Percentiles rank a stretch among this genome's conserved stretches.
Conservation (phyloP, 1,140 invertebrate genomes). For the Himalopsyche phryganea region DNA sequence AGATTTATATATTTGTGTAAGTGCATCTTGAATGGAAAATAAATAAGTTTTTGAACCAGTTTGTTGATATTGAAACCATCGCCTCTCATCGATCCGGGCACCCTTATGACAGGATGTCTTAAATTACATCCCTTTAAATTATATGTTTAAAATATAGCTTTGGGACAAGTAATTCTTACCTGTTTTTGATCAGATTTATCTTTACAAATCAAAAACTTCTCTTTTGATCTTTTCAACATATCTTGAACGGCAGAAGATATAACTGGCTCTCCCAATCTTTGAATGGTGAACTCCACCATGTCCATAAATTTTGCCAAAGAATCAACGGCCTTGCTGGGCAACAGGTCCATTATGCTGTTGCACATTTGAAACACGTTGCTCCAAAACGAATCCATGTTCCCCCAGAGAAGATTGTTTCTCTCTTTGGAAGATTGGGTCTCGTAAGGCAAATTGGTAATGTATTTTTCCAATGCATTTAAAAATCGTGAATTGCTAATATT, state of each 20-base stretch:
- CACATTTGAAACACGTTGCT: conserved; percentile 40
- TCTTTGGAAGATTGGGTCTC: conserved; percentile 35
- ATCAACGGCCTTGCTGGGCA: conserved; percentile 42
- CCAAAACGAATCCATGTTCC: conserved; percentile 44
- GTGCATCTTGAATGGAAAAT: no score
- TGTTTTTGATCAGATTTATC: conserved; percentile 36
- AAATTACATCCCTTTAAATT: no score
- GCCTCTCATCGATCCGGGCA: no score
- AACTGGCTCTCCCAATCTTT: conserved; percentile 39
- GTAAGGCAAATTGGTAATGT: conserved; percentile 43
- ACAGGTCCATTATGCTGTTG: conserved; percentile 39
- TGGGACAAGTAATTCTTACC: conserved; percentile 20
- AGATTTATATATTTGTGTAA: no score
- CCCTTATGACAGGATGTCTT: no score
- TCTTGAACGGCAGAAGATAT: conserved; percentile 37
- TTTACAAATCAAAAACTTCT: conserved; percentile 36
- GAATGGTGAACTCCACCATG: conserved; percentile 40
- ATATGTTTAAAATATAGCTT: no score
- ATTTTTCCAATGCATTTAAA: conserved; percentile 38
- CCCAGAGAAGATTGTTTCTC: conserved; percentile 45
- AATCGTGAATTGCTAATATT: conserved; percentile 42
- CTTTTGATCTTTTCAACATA: conserved; percentile 35
- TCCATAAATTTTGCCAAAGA: conserved; percentile 39
- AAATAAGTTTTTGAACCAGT: no score
- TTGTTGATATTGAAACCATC: no score